phyloP scores from a whole-genome alignment of 1,140 invertebrate genomes.

The Habropoda laboriosa region DNA sequence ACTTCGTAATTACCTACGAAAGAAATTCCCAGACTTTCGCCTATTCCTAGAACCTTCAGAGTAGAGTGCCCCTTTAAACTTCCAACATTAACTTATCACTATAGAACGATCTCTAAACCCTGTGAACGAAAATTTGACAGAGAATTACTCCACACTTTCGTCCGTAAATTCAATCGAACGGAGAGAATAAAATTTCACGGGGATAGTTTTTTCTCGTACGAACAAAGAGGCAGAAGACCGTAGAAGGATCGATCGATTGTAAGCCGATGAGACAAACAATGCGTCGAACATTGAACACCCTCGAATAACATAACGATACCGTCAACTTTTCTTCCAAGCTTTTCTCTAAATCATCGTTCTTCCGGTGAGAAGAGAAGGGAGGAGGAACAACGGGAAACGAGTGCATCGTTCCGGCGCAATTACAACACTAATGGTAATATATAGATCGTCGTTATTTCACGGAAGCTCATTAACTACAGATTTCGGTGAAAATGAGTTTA shows the following conservation, averaged over 20 bases:
- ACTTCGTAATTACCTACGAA: too few relatives aligned
- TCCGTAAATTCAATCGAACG: neutral
- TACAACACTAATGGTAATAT: slow-evolving; percentile 8
- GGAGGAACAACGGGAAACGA: neutral
- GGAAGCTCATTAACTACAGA: slow-evolving; percentile 34
- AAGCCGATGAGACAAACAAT: neutral
- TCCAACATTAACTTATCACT: too few relatives aligned
- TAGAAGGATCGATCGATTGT: too few relatives aligned
- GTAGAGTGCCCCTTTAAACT: too few relatives aligned
- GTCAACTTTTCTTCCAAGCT: neutral
- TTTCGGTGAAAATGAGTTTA: slow-evolving; percentile 28
- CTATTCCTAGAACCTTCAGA: too few relatives aligned
- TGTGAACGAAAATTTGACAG: neutral
- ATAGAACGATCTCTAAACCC: too few relatives aligned
- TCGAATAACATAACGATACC: neutral
- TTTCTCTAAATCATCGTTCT: neutral
- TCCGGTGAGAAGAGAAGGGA: too few relatives aligned
- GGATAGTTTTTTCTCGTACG: neutral
- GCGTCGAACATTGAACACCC: neutral
- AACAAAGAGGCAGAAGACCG: neutral
- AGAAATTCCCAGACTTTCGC: too few relatives aligned
- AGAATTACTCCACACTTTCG: neutral
- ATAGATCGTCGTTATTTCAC: slow-evolving; percentile 19
- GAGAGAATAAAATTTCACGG: neutral
- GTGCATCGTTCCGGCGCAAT: neutral